Conservation (phyloP, 2,888 invertebrate genomes). For the Caenorhabditis uteleia region DNA sequence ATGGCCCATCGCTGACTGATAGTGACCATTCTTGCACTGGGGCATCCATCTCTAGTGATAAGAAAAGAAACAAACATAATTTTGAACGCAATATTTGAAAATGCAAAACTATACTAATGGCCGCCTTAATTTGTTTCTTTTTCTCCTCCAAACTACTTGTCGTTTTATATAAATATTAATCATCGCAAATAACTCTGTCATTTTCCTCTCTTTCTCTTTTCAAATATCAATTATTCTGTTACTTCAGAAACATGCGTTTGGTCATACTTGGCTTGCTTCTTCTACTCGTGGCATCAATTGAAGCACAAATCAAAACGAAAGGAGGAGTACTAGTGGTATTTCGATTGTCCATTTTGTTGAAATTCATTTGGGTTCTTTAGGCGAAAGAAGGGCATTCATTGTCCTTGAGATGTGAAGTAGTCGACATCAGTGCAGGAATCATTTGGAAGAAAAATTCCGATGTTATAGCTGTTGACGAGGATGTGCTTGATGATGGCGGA, state of each 20-base stretch:
- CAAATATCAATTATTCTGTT: too few species aligned
- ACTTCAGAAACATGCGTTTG: too few species aligned
- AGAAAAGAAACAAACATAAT: too few species aligned
- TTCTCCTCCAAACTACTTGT: not conserved
- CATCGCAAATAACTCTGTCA: too few species aligned
- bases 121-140: too few species aligned
- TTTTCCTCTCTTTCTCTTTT: too few species aligned
- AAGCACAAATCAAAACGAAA: conserved; percentile 29
- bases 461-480: conserved; percentile 34
- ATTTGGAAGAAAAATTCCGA: conserved; percentile 34
- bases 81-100: too few species aligned
- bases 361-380: conserved; percentile 8
- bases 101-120: too few species aligned
- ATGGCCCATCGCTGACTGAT: too few species aligned
- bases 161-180: too few species aligned
- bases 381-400: conserved; percentile 29
- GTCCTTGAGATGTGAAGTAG: conserved; percentile 17
- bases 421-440: conserved; percentile 10
- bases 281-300: conserved; percentile 1
- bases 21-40: too few species aligned
- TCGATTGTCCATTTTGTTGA: not conserved
- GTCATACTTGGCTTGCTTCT: conserved; percentile 13
- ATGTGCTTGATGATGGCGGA: conserved; percentile 23
- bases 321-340: conserved; percentile 25
- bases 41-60: too few species aligned